Base-by-base conservation (phyloP, 2,888 invertebrate genomes). In the Tuta absoluta region DNA sequence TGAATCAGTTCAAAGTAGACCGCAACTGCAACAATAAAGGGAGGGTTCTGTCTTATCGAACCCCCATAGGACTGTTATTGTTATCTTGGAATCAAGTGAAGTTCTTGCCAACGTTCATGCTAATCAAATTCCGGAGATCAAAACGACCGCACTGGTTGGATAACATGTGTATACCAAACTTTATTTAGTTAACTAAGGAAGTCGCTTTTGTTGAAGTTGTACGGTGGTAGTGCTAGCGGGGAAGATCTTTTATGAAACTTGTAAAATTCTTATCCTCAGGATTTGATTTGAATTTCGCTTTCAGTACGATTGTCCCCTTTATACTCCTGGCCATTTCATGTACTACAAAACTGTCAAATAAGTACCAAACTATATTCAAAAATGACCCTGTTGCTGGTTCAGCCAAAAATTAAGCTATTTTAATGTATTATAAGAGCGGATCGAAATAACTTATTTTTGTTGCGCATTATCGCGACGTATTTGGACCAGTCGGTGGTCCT, bases 51-150 rank as follows among this genome's bases (percentile, higher is more conserved):
- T 53, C 51, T 53, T 53, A 53, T 53, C 51, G 23, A 10, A 38
- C 57, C 38, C 58, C 58, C 56, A 56, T 56, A 12, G 33, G 10
- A 38, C 0, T 45, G 10, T 58, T 58, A 58, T 60, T 60, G 60
- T 60, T 59, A 59, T 59, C 59, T 45, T 21, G 10, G 24, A 60
- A 60, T 37, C 38, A 59, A 59, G 59, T 41, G 7, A 4, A 41
- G 21, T 38, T 19, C 38, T 41, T 41, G 21, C 11, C 48, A 60
- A 60, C 48, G 21, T 38, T 19, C 38, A 59, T 41, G 21, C 11
- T 60, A 60, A 60, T 60, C 60, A 60, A 60, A 45, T 48, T 60
- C 11, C 10, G 38, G 60, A 19, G 60, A 60, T 60, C 45, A 60
- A 45, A 45, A 23, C 60, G 45, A 48, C 60, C 60, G 60, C 60